phyloP scores from a whole-genome alignment of 2,797 vertebrate genomes.

The Crax fasciolata region DNA sequence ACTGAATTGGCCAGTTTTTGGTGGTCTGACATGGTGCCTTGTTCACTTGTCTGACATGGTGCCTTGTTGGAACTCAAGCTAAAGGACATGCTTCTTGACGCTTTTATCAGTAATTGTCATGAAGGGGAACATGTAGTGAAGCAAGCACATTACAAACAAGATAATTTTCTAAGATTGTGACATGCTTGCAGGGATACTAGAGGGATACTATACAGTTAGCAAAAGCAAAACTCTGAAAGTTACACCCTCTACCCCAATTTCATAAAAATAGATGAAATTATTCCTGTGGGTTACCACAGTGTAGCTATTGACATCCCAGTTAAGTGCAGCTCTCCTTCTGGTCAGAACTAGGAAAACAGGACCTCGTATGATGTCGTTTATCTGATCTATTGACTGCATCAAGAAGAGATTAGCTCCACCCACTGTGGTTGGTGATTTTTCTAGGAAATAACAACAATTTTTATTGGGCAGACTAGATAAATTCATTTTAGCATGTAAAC shows the following conservation, averaged over 20 bases:
- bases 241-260: neutral
- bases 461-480: neutral
- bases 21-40: neutral
- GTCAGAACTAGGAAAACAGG: neutral
- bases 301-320: neutral
- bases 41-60: neutral
- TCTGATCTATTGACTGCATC: neutral
- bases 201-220: neutral
- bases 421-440: neutral
- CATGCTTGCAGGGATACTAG: neutral
- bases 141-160: neutral
- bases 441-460: neutral
- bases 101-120: neutral
- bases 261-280: neutral
- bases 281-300: neutral
- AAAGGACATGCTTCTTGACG: neutral
- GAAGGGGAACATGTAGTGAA: neutral
- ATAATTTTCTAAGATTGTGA: neutral
- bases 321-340: neutral
- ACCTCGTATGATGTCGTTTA: neutral
- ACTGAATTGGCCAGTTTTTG: neutral
- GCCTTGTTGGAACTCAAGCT: neutral
- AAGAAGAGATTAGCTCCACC: neutral
- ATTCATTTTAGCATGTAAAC: neutral
- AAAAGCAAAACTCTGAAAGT: neutral